Evolutionary conservation across 2,797 vertebrate species (phyloP), one percentile per base, ranked within the genome.

Genomic region (Halcyon smyrnensis): DNA sequence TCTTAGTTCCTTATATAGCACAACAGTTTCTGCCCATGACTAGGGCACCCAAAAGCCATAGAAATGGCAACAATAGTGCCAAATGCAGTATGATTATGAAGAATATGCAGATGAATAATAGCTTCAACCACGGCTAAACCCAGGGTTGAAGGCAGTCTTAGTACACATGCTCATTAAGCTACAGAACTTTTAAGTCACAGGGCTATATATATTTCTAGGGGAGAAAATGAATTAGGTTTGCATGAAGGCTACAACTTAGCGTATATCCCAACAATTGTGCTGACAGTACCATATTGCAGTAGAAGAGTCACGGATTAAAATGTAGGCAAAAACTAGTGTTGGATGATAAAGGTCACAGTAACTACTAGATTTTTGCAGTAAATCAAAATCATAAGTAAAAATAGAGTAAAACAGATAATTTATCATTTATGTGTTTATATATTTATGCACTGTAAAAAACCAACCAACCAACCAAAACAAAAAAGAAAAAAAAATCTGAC

Each of bases 191-290:
- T 20, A 75, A 89, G 60, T 57, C 41, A 80, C 12, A 76, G 93
- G 56, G 51, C 21, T 84, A 76, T 46, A 64, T 90, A 6, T 8
- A 15, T 82, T 85, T 96, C 87, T 51, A 88, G 83, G 70, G 34
- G 17, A 93, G 79, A 88, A 94, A 84, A 79, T 84, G 87, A 48
- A 90, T 92, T 96, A 68, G 32, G 28, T 90, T 62, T 69, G 41
- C 84, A 64, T 45, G 62, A 24, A 25, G 19, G 53, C 23, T 57
- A 84, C 56, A 79, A 85, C 15, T 81, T 87, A 89, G 59, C n/a
- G 76, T 59, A 93, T 51, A 67, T 5, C 68, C 16, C 78, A 77
- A 75, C 34, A 73, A 15, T 65, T 93, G 53, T 80, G 43, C 68
- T 93, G 71, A 32, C 16, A 69, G 39, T 15, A 74, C n/a, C 82